Conservation (phyloP, 2,888 invertebrate genomes). For the Dioctria linearis region DNA sequence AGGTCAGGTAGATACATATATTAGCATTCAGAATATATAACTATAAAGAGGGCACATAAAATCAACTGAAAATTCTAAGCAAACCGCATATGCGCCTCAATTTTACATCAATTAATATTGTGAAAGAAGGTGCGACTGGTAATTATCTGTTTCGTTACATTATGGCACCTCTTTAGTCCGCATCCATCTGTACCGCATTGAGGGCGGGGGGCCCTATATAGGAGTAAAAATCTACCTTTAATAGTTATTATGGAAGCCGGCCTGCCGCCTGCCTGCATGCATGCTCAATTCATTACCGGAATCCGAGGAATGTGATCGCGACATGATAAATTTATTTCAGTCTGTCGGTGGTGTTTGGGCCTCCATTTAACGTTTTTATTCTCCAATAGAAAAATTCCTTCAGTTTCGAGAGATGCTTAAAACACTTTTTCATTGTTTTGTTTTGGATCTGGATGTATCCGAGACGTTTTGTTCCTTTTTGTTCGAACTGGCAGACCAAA, state of each 20-base stretch:
- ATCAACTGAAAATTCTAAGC: neutral
- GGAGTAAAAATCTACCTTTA: constrained; percentile 9
- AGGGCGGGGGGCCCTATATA: constrained; percentile 36
- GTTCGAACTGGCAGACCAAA: constrained; percentile 44
- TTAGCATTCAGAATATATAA: neutral
- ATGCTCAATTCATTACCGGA: constrained; percentile 55
- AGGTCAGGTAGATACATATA: neutral
- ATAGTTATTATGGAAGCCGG: constrained; percentile 7
- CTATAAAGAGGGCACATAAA: neutral
- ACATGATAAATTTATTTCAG: constrained; percentile 57
- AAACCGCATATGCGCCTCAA: constrained; percentile 33
- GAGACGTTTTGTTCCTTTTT: constrained; percentile 13
- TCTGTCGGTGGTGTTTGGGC: constrained; percentile 24
- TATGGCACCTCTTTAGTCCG: constrained; percentile 50
- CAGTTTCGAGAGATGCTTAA: neutral
- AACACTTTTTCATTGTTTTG: constrained; percentile 25
- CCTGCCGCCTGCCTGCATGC: constrained; percentile 7
- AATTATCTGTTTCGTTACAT: constrained; percentile 33
- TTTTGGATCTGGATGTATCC: neutral
- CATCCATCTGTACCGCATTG: neutral
- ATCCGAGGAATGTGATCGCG: constrained; percentile 55
- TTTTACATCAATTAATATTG: constrained; percentile 7
- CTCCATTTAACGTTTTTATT: constrained; percentile 13
- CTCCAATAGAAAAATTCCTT: neutral
- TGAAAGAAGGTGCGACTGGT: constrained; percentile 38